Evolutionary conservation across 92 coral and sea anemone species (phyloP), one percentile per base, ranked within the genome.

Genomic region (Blastomussa wellsi): DNA sequence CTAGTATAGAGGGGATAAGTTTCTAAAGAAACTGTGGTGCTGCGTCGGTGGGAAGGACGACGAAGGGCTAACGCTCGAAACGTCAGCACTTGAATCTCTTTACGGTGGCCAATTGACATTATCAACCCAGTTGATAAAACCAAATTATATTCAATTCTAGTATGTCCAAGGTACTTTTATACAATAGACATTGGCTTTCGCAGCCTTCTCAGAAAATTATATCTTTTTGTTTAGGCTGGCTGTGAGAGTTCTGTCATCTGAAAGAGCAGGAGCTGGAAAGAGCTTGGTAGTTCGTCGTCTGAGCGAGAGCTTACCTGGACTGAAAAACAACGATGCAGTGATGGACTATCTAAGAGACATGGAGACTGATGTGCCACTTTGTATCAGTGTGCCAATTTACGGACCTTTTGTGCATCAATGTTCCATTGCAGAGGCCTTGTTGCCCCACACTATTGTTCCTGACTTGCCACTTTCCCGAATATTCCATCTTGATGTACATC

Each of bases 401-500:
- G 97, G 97, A 48, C 90, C 89, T 74, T 81, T 91, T 29, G 94
- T 88, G 2, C 87, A 93, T 79, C 79, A 80, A 36, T 86, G 90
- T 19, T 79, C 79, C 31, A 86, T 92, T 24, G 92, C 89, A 31
- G 88, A 92, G 55, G 80, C 90, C 84, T 82, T 95, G 83, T 83
- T 87, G 48, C 90, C 91, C 4, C 93, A 90, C 89, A 87, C 92
- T 31, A 70, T 95, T 17, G 85, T 60, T 48, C 89, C 92, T 33
- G 91, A 93, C 73, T 52, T 95, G 67, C 98, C 98, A 22, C 62
- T 95, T 33, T 95, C 98, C 75, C 80, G 98, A 70, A 92, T 95
- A 15, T 95, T 95, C 82, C 98, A 95, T 82, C 77, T 95, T 79
- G 98, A 95, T 73, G 88, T 95, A 13, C 93, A 94, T 24, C 97